phyloP scores from a whole-genome alignment of 2,888 invertebrate species.

The Rhamphomyia laevipes region DNA sequence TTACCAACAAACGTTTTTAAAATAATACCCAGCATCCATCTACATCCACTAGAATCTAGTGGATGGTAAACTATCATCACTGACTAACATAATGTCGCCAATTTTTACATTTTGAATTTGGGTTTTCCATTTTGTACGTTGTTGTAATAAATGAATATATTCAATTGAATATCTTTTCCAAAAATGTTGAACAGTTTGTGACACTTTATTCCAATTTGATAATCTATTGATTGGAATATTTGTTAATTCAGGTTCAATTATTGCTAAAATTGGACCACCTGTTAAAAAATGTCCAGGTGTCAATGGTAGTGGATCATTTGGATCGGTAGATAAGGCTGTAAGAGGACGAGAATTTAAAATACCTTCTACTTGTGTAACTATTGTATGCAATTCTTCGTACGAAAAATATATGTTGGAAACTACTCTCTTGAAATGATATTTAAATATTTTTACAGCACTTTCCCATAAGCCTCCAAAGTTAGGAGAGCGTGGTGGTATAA shows the following conservation, averaged over 20 bases:
- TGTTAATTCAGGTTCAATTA: constrained; percentile 16
- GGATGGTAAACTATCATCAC: too few relatives aligned
- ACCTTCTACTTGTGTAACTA: background rate
- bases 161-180: constrained; percentile 19
- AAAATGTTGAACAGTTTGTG: constrained; percentile 16
- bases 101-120: background rate
- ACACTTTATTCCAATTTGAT: constrained; percentile 17
- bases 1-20: too few relatives aligned
- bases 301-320: background rate
- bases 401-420: background rate
- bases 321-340: background rate
- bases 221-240: constrained; percentile 9
- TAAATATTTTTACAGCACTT: too few relatives aligned
- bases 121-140: constrained; percentile 8
- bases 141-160: constrained; percentile 18
- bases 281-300: background rate
- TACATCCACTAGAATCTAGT: too few relatives aligned
- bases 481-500: constrained; percentile 11
- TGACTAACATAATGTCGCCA: too few relatives aligned
- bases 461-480: too few relatives aligned
- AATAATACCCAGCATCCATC: too few relatives aligned
- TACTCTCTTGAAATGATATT: constrained; percentile 4
- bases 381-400: background rate
- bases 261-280: background rate
- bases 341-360: background rate